Evolutionary conservation across 2,888 invertebrate genomes (phyloP).

Genomic region (Ennomos fuscantarius): DNA sequence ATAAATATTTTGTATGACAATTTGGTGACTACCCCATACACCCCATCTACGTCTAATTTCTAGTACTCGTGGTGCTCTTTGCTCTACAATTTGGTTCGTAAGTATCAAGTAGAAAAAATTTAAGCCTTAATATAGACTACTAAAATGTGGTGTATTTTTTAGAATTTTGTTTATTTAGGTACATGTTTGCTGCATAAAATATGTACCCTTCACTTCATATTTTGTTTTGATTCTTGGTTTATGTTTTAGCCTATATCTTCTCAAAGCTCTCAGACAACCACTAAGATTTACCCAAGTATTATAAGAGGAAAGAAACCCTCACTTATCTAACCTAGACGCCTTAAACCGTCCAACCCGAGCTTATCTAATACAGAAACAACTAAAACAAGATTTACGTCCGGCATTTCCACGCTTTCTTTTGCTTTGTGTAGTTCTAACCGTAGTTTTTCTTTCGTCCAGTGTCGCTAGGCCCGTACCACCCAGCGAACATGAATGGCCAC

Average conservation of each 20-base stretch:
- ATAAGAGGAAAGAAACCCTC: constrained; percentile 26
- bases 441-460: constrained; percentile 67
- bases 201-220: neutral
- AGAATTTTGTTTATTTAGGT: too few species aligned
- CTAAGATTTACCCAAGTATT: constrained; percentile 20
- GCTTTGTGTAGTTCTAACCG: constrained; percentile 83
- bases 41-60: neutral
- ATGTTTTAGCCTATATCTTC: neutral
- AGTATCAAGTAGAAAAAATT: neutral
- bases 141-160: too few species aligned
- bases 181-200: neutral
- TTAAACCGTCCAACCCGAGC: constrained; percentile 33
- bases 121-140: too few species aligned
- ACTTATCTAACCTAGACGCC: constrained; percentile 34
- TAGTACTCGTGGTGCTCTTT: neutral
- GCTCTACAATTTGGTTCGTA: neutral
- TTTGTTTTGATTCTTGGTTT: neutral
- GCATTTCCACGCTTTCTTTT: constrained; percentile 63
- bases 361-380: constrained; percentile 39
- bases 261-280: constrained; percentile 8
- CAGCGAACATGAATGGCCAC: constrained; percentile 78
- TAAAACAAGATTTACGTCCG: constrained; percentile 47
- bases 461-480: constrained; percentile 81
- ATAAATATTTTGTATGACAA: neutral
- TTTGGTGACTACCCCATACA: constrained; percentile 3